Base-by-base conservation (phyloP, 1,140 invertebrate genomes). In the Macrobrachium nipponense region DNA sequence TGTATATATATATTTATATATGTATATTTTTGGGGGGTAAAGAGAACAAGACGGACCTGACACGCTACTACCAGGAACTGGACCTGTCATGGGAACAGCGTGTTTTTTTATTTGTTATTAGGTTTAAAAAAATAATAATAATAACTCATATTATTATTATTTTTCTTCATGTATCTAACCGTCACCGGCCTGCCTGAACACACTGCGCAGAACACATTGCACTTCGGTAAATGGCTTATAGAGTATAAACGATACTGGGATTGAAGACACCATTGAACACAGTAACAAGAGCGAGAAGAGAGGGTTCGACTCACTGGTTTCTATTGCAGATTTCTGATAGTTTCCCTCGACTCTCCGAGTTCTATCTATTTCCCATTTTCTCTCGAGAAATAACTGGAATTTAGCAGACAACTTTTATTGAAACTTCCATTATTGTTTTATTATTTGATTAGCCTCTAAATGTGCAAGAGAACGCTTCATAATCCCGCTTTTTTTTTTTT, bases 41-140 rank as follows among this genome's bases (percentile, higher is more conserved):
- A 51, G 51, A 51, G 51, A 51, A 51, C 51, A 51, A 51, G 51
- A 51, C 51, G 51, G 51, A 51, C 66, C 66, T 70, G 5, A 27
- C 83, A 77, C 83, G 51, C 83, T 86, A 68, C 83, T 68, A 80
- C 83, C 64, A 27, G 76, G 77, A 79, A 72, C 83, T 86, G 83
- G 83, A 86, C 83, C 83, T 64, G 79, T 68, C 83, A 77, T 61
- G 83, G 83, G 73, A 68, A 77, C 77, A 86, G 77, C 51, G 77
- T 80, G 77, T 59, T 58, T 59, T 14, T 20, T 36, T 51, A 3
- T 51, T 51, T 51, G 7, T 51, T 51, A 51, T 36, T 36, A 36
- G 27, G n/a, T n/a, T n/a, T n/a, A 36, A 36, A 36, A 36, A 36
- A 36, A 36, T 36, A 36, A 36, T 36, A 36, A 36, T 36, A 36